Evolutionary conservation across 2,888 invertebrate species (phyloP).

Genomic region (Polydrusus tereticollis): DNA sequence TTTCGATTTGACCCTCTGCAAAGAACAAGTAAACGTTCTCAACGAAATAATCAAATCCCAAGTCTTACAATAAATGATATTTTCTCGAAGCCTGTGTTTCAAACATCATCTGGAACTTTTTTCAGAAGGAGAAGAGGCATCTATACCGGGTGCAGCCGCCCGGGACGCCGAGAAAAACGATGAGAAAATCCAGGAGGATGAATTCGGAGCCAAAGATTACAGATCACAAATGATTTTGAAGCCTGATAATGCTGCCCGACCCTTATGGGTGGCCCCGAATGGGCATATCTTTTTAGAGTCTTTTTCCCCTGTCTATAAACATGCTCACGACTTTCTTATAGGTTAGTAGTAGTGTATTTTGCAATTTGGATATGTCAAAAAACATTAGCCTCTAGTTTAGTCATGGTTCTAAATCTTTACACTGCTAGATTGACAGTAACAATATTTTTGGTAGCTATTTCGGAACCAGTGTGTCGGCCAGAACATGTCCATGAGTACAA

Average conservation of each 20-base stretch:
- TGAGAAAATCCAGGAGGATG: constrained; percentile 85
- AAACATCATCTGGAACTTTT: background rate
- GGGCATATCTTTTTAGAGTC: constrained; percentile 99
- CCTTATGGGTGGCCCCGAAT: constrained; percentile 98
- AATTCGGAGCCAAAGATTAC: constrained; percentile 97
- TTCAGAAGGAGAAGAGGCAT: constrained; percentile 69
- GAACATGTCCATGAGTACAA: constrained; percentile 98
- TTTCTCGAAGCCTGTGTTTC: too few relatives aligned
- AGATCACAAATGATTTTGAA: constrained; percentile 89
- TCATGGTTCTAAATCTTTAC: background rate
- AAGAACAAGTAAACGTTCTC: too few relatives aligned
- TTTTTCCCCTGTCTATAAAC: constrained; percentile 98
- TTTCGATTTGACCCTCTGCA: too few relatives aligned
- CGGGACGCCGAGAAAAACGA: constrained; percentile 89
- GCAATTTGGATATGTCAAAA: too few relatives aligned
- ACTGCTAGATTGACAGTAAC: background rate
- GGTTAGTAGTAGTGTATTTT: constrained; percentile 67
- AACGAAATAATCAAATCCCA: too few relatives aligned
- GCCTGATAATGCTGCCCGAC: constrained; percentile 86
- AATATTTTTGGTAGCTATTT: constrained; percentile 33
- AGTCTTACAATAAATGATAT: too few relatives aligned
- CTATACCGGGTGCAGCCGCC: constrained; percentile 87
- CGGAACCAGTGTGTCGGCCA: constrained; percentile 98
- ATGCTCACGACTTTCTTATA: constrained; percentile 99
- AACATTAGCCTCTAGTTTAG: background rate